These are phyloP conservation scores for Anser cygnoides DNA, from an alignment of 2,113 vertebrate species.

Conservation along the genomic window DNA sequence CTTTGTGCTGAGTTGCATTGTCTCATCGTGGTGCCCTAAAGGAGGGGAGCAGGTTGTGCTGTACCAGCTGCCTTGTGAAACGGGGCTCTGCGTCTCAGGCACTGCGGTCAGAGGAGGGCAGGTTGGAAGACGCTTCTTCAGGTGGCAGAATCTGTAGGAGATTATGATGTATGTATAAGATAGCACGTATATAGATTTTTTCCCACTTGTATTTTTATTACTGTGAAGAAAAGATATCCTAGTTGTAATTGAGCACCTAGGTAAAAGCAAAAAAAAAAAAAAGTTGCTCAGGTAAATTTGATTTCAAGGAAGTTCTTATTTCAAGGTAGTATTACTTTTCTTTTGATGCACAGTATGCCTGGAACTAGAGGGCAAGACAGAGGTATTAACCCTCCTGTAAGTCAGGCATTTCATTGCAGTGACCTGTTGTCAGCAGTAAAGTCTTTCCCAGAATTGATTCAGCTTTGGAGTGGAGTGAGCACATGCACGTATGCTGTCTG, in stretches of 20 bases:
- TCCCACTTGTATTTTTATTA: background rate
- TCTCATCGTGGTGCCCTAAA: background rate
- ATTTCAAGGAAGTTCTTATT: background rate
- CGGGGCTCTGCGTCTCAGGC: background rate
- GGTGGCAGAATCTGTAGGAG: background rate
- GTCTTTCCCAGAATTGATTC: background rate
- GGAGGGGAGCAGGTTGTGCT: background rate
- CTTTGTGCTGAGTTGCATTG: background rate
- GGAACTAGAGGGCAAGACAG: background rate
- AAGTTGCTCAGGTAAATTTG: background rate
- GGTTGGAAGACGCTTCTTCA: background rate
- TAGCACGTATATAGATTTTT: background rate
- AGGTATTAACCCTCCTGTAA: background rate
- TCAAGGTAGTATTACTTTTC: background rate
- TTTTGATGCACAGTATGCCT: background rate
- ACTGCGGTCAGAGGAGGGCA: accelerated
- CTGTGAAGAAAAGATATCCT: background rate
- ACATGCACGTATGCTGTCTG: background rate
- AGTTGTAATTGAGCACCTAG: background rate
- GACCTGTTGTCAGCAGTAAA: accelerated
- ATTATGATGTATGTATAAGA: background rate
- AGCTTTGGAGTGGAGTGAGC: background rate
- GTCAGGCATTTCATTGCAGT: background rate
- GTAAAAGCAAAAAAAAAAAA: background rate
- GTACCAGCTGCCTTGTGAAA: too few relatives aligned